Conservation (phyloP, 1,140 invertebrate species). For the Spodoptera litura region DNA sequence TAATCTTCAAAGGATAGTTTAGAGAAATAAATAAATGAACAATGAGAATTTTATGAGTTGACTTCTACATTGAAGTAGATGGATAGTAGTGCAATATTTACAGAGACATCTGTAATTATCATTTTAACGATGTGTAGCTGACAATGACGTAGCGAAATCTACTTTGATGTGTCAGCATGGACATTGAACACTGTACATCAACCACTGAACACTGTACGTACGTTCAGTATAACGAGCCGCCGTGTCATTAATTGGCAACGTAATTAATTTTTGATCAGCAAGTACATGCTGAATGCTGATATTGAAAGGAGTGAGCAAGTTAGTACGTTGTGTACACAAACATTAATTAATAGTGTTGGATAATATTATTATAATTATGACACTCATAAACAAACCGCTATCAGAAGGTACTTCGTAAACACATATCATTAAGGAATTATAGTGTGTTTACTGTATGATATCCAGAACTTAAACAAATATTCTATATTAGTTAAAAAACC, state of each 20-base stretch:
- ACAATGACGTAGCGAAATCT: not conserved
- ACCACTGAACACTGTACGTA: not conserved
- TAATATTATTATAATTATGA: too few species aligned
- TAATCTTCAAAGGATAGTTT: constrained; percentile 2
- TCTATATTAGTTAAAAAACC: too few species aligned
- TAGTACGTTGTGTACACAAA: not conserved
- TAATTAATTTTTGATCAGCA: constrained; percentile 1
- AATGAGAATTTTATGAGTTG: not conserved
- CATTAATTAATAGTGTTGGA: not conserved
- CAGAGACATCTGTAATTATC: too few species aligned
- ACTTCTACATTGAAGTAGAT: not conserved
- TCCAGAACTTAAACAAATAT: too few species aligned
- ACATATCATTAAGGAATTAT: too few species aligned
- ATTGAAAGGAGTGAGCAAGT: not conserved
- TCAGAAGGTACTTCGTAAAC: too few species aligned
- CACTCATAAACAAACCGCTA: too few species aligned
- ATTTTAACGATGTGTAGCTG: too few species aligned
- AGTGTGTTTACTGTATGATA: too few species aligned
- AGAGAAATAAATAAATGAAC: not conserved
- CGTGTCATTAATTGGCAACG: not conserved
- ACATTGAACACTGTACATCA: not conserved
- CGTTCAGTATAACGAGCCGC: not conserved
- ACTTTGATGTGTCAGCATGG: constrained; percentile 2
- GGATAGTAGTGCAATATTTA: not conserved
- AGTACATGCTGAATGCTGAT: not conserved